Base-by-base conservation (phyloP, 1,140 invertebrate genomes). In the Megalonaias nervosa region DNA sequence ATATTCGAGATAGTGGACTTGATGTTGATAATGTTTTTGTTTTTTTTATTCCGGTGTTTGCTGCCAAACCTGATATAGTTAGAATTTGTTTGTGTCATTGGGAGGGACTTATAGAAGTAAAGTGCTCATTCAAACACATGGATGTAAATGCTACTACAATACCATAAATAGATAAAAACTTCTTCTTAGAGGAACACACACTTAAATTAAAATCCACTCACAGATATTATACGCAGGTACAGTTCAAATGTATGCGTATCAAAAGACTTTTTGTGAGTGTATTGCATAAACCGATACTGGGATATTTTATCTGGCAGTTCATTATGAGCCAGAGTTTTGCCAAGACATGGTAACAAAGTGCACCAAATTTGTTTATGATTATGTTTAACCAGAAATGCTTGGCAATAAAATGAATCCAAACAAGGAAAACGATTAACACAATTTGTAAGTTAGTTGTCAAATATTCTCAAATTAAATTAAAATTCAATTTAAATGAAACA, bases 201-300 rank as follows among this genome's bases (percentile, higher is more conserved):
- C 31, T 14, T 11, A 62, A 72, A 31, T 21, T 72, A 15, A 72
- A 38, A 38, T 48, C 26, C 12, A 23, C 1, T 64, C 70, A 72
- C 21, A 61, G 58, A 17, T 72, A 61, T 38, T 72, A 62, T 72
- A 31, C 70, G 48, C 68, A 4, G 6, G 58, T 70, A 5, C 68
- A 70, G 68, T 70, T 58, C 68, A 70, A 23, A 70, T 72, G 70
- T 72, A 16, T 72, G 70, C 61, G 17, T 62, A 9, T 62, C 58
- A 60, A 17, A 72, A 72, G 55, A 13, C 70, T 62, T 72, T 16
- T 15, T 61, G 70, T 64, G 70, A 72, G 5, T 62, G 9, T 62
- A 48, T 72, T 14, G 70, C 61, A 16, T 62, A 62, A 1, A 31
- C 31, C 31, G 5, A 72, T 60, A 61, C 61, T 26, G 70, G 31